These are phyloP conservation scores for Pterophyllum scalare DNA, from an alignment of 2,113 vertebrate genomes.

Conservation along the genomic window DNA sequence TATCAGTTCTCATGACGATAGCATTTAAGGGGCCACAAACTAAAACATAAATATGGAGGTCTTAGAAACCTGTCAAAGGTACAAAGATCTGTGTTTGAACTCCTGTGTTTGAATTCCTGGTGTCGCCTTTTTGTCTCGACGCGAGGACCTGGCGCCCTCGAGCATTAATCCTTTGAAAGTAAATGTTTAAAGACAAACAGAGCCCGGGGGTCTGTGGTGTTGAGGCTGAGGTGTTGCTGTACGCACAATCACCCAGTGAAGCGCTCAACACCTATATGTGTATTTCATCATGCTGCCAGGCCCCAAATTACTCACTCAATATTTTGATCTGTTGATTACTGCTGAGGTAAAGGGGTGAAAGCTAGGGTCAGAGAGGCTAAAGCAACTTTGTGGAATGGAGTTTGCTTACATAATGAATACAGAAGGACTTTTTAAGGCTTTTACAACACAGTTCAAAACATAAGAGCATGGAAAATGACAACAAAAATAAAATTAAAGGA, in stretches of 20 bases:
- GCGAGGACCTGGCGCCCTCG: conserved; percentile 82
- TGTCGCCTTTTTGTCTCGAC: conserved; percentile 93
- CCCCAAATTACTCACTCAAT: conserved; percentile 62
- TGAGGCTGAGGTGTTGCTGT: conserved; percentile 73
- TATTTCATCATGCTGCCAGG: conserved; percentile 43
- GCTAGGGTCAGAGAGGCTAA: conserved; percentile 38
- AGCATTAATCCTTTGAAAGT: conserved; percentile 90
- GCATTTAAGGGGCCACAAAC: conserved; percentile 51
- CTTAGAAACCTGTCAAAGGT: conserved; percentile 75
- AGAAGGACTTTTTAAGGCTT: neutral
- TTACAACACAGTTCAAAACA: neutral
- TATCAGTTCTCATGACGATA: conserved; percentile 60
- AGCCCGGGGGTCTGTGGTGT: conserved; percentile 74
- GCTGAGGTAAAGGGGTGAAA: conserved; percentile 16
- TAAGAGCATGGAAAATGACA: neutral
- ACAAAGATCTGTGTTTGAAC: conserved; percentile 78
- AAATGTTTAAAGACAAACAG: conserved; percentile 94
- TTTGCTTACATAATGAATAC: neutral
- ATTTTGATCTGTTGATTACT: conserved; percentile 67
- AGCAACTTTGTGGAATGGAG: conserved; percentile 1
- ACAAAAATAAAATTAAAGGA: neutral
- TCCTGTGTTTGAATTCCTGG: conserved; percentile 80
- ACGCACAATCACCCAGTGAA: conserved; percentile 51
- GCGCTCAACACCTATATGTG: conserved; percentile 65
- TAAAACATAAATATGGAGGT: conserved; percentile 67